phyloP scores from a whole-genome alignment of 1,140 invertebrate species.

The Elysia chlorotica region DNA sequence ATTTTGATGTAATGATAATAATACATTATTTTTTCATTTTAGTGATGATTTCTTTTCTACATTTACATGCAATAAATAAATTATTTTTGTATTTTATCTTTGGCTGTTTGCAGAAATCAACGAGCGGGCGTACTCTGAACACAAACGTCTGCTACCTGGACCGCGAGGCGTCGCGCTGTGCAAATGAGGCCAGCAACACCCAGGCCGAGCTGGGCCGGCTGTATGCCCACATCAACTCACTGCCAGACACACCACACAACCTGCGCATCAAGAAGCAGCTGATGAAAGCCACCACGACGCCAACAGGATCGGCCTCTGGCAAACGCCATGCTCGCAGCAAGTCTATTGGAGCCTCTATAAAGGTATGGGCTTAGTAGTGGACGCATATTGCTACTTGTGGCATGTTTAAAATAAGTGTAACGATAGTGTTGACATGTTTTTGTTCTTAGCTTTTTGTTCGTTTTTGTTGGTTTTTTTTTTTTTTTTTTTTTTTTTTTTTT shows the following conservation, averaged over 20 bases:
- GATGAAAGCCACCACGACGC: not conserved
- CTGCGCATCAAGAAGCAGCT: slow-evolving; percentile 2
- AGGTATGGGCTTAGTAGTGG: no score
- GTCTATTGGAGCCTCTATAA: slow-evolving; percentile 20
- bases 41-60: no score
- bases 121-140: not conserved
- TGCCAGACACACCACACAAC: slow-evolving; percentile 10
- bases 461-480: no score
- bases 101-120: slow-evolving; percentile 10
- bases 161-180: slow-evolving; percentile 1
- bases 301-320: not conserved
- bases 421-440: no score
- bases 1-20: no score
- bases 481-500: no score
- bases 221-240: slow-evolving; percentile 9
- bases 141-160: slow-evolving; percentile 18
- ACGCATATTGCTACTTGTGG: no score
- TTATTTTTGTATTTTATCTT: no score
- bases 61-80: no score
- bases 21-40: no score
- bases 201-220: slow-evolving; percentile 13
- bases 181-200: slow-evolving; percentile 9
- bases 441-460: no score
- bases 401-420: no score
- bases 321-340: slow-evolving; percentile 8